These are phyloP conservation scores for Petrolisthes cinctipes DNA, from an alignment of 2,888 invertebrate genomes.

Conservation along the genomic window DNA sequence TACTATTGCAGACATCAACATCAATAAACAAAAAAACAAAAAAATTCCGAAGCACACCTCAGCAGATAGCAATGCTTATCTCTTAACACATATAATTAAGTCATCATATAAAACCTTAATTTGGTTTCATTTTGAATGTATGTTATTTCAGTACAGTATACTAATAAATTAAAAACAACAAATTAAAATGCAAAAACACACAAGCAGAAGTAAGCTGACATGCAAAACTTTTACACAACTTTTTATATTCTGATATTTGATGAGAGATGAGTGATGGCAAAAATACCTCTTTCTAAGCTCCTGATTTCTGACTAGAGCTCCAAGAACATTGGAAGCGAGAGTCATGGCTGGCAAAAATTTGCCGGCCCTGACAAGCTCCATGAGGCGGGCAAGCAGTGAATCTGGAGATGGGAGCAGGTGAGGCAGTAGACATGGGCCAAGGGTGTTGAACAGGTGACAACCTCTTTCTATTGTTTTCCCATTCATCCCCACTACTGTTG, in stretches of 20 bases:
- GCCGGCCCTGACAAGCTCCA: constrained; percentile 32
- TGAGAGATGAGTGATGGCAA: constrained; percentile 38
- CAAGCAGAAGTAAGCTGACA: too few relatives aligned
- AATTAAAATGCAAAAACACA: too few relatives aligned
- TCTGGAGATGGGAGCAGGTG: constrained; percentile 28
- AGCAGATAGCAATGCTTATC: too few relatives aligned
- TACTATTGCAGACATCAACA: background rate
- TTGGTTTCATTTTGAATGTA: too few relatives aligned
- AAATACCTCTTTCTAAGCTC: constrained; percentile 31
- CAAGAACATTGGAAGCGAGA: constrained; percentile 29
- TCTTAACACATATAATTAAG: too few relatives aligned
- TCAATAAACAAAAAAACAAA: background rate
- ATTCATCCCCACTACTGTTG: constrained; percentile 24
- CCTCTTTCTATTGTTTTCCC: constrained; percentile 45
- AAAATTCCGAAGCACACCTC: background rate
- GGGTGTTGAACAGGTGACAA: constrained; percentile 37
- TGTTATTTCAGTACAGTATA: too few relatives aligned
- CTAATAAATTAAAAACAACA: too few relatives aligned
- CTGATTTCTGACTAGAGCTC: constrained; percentile 26
- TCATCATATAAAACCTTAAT: too few relatives aligned
- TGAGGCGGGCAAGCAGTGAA: constrained; percentile 2
- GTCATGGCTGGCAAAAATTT: constrained; percentile 26
- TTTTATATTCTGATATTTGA: background rate
- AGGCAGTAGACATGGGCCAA: constrained; percentile 40
- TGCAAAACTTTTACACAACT: too few relatives aligned